phyloP scores from a whole-genome alignment of 1,140 invertebrate genomes.

The Globodera rostochiensis region DNA sequence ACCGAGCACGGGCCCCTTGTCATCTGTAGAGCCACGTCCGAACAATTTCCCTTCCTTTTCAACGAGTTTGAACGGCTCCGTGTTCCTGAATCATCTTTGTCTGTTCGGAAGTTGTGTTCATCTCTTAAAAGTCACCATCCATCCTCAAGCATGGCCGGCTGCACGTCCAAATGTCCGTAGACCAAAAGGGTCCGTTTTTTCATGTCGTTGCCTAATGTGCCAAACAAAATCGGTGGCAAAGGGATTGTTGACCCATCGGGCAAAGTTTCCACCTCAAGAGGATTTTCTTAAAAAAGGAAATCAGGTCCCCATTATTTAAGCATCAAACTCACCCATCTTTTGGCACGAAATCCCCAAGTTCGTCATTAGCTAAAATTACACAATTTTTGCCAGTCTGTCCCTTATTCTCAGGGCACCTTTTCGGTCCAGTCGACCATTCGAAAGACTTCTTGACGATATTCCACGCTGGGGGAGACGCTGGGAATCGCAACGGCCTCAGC shows the following conservation, averaged over 20 bases:
- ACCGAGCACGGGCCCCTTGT: slow-evolving; percentile 80
- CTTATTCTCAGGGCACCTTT: slow-evolving; percentile 60
- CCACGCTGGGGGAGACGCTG: slow-evolving; percentile 89
- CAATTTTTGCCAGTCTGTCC: neutral
- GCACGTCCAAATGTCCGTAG: slow-evolving; percentile 97
- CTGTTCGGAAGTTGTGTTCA: neutral
- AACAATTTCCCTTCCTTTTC: slow-evolving; percentile 87
- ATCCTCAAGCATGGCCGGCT: slow-evolving; percentile 75
- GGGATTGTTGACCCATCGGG: slow-evolving; percentile 76
- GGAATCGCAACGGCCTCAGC: slow-evolving; percentile 87
- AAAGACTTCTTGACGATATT: slow-evolving; percentile 76
- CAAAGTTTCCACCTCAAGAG: slow-evolving; percentile 74
- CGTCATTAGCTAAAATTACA: slow-evolving; percentile 71
- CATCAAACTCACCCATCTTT: slow-evolving; percentile 67
- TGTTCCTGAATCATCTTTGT: slow-evolving; percentile 69
- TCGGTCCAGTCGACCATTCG: slow-evolving; percentile 81
- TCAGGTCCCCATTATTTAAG: neutral
- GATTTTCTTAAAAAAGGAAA: slow-evolving; percentile 70
- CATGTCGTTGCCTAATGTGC: slow-evolving; percentile 79
- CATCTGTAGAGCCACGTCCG: slow-evolving; percentile 88
- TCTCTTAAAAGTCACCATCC: slow-evolving; percentile 28
- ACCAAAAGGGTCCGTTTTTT: slow-evolving; percentile 82
- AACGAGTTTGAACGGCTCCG: slow-evolving; percentile 86
- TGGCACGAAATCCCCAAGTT: slow-evolving; percentile 77
- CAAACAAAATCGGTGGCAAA: slow-evolving; percentile 86